These are phyloP conservation scores for Bos javanicus DNA, from an alignment of 2,113 vertebrate species.

Conservation along the genomic window DNA sequence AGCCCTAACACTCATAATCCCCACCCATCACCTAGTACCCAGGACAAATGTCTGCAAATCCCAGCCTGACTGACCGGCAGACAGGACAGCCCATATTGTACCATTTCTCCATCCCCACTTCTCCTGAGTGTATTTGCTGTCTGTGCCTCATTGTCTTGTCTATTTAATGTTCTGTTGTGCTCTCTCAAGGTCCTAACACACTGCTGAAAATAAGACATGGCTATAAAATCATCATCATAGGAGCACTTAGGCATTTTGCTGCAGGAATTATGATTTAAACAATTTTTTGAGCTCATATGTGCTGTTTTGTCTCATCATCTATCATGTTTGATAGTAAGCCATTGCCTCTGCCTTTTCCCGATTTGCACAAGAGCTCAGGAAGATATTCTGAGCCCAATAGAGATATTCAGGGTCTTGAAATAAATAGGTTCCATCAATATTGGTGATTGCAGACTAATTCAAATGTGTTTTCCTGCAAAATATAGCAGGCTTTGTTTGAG, in stretches of 20 bases:
- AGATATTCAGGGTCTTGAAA: slow-evolving; percentile 66
- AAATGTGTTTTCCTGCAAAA: slow-evolving; percentile 62
- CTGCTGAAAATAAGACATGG: slow-evolving; percentile 59
- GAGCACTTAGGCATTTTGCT: slow-evolving; percentile 53
- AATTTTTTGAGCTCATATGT: slow-evolving; percentile 41
- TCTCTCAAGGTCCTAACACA: slow-evolving; percentile 31
- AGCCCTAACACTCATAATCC: not conserved
- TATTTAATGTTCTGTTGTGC: slow-evolving; percentile 50
- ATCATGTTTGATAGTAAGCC: slow-evolving; percentile 63
- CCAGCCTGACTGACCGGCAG: not conserved
- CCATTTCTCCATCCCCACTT: not conserved
- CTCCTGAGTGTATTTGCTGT: slow-evolving; percentile 16
- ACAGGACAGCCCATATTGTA: rapidly evolving
- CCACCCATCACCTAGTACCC: not conserved
- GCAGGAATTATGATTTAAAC: slow-evolving; percentile 66
- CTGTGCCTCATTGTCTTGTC: slow-evolving; percentile 25
- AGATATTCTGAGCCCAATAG: slow-evolving; percentile 63
- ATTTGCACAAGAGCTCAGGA: slow-evolving; percentile 60
- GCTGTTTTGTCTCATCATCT: slow-evolving; percentile 61
- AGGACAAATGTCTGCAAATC: not conserved
- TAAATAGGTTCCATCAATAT: slow-evolving; percentile 72
- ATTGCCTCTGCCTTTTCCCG: slow-evolving; percentile 57
- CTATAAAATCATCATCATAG: slow-evolving; percentile 69
- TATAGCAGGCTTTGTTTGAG: slow-evolving; percentile 65
- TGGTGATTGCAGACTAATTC: slow-evolving; percentile 71